A percentile compares a stretch with the other conserved stretches of the same genome.
Conservation (phyloP, 2,888 invertebrate species). For the Drosophila peninsularis region DNA sequence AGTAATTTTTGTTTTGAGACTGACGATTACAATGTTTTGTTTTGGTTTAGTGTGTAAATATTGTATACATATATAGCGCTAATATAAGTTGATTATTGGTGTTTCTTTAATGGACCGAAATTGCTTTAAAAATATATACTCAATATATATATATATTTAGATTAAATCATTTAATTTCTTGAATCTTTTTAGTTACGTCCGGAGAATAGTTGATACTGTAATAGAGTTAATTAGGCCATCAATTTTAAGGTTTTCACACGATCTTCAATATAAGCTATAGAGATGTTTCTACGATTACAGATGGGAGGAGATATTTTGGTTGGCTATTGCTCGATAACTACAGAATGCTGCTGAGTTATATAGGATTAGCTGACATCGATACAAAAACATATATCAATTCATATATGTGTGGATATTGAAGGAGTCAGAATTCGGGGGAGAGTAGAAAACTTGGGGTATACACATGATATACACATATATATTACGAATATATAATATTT, state of each 20-base stretch:
- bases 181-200: slow-evolving; percentile 86
- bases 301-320: slow-evolving; percentile 4
- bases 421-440: slow-evolving; percentile 24
- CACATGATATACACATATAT: slow-evolving; percentile 18
- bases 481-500: slow-evolving; percentile 21
- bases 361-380: slow-evolving; percentile 48
- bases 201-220: slow-evolving; percentile 89
- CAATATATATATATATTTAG: slow-evolving; percentile 3
- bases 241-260: slow-evolving; percentile 55
- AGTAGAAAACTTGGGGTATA: slow-evolving; percentile 32
- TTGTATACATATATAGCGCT: slow-evolving; percentile 56
- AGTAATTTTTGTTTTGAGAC: slow-evolving; percentile 15
- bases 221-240: slow-evolving; percentile 85
- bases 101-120: slow-evolving; percentile 77
- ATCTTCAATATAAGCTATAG: slow-evolving; percentile 49
- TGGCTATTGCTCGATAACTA: slow-evolving; percentile 25
- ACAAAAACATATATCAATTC: slow-evolving; percentile 33
- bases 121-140: slow-evolving; percentile 72
- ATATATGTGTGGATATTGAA: slow-evolving; percentile 24
- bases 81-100: slow-evolving; percentile 71
- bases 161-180: slow-evolving; percentile 38
- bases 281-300: slow-evolving; percentile 40
- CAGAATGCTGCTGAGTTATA: slow-evolving; percentile 17
- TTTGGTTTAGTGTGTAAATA: slow-evolving; percentile 32
- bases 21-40: slow-evolving; percentile 34